These are phyloP conservation scores for Psittacula cyanocephala DNA, from an alignment of 2,113 vertebrate species.

Conservation along the genomic window DNA sequence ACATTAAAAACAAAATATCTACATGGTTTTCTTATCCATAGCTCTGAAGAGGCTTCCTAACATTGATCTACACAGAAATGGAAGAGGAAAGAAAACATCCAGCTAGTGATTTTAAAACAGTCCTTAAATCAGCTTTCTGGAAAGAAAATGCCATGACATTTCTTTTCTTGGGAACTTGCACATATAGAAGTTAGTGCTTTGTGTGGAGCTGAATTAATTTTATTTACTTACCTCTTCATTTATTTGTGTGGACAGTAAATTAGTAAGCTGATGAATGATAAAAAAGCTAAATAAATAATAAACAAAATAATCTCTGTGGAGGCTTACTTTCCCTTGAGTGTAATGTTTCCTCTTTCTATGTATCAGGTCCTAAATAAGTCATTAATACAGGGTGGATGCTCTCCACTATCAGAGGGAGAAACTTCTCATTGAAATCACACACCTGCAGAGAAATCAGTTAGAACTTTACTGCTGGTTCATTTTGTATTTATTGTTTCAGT, in stretches of 20 bases:
- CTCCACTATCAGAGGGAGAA: neutral
- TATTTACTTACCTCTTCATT: neutral
- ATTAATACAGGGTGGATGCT: neutral
- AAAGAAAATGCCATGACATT: neutral
- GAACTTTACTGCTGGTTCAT: neutral
- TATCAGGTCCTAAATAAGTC: neutral
- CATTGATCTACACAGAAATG: neutral
- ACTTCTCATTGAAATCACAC: neutral
- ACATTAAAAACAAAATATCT: neutral
- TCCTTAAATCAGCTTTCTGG: neutral
- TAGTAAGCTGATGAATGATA: neutral
- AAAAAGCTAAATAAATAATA: neutral
- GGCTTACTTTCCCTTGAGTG: neutral
- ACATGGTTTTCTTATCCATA: neutral
- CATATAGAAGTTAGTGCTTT: neutral
- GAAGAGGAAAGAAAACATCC: neutral
- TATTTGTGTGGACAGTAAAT: neutral
- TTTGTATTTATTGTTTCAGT: neutral
- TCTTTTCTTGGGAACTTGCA: neutral
- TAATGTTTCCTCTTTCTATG: neutral
- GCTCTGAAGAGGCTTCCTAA: neutral
- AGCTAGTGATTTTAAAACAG: neutral
- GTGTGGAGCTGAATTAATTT: neutral
- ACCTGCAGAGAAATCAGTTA: neutral
- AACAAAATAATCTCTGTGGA: neutral